phyloP scores from a whole-genome alignment of 2,888 invertebrate genomes.

The Coelopa pilipes region DNA sequence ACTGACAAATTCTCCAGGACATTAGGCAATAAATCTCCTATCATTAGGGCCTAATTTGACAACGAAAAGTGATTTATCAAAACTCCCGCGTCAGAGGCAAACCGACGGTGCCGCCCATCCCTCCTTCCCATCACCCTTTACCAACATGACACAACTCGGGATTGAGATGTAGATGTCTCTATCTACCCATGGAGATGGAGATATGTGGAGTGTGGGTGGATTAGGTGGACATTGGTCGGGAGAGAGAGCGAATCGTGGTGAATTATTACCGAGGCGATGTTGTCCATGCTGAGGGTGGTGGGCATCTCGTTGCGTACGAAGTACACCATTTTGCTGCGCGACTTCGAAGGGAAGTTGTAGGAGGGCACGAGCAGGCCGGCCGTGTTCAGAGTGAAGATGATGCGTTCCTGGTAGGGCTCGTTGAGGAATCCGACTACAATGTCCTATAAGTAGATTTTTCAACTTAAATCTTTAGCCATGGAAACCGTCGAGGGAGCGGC shows the following conservation, averaged over 20 bases:
- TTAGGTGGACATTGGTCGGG: too few species aligned
- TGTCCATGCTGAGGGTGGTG: conserved; percentile 73
- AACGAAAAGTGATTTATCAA: background rate
- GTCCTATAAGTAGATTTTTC: conserved; percentile 63
- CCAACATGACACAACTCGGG: too few species aligned
- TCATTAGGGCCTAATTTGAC: conserved; percentile 68
- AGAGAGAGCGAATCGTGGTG: too few species aligned
- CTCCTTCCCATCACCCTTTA: too few species aligned
- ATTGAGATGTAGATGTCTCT: too few species aligned
- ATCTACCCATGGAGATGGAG: too few species aligned
- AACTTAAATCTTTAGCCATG: too few species aligned
- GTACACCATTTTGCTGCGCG: conserved; percentile 78
- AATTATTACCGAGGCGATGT: conserved; percentile 64
- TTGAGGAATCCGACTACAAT: conserved; percentile 70
- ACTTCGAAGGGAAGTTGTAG: conserved; percentile 71
- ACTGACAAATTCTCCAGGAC: conserved; percentile 77
- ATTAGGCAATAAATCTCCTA: conserved; percentile 79
- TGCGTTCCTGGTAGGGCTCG: conserved; percentile 62
- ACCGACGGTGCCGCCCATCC: background rate
- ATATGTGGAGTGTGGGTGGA: too few species aligned
- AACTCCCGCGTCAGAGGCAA: background rate
- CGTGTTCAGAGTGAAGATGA: conserved; percentile 74
- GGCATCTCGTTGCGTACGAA: conserved; percentile 76
- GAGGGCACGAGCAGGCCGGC: conserved; percentile 75
- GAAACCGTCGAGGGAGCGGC: too few species aligned